These are phyloP conservation scores for Cygnus buccinator DNA, from an alignment of 2,113 vertebrate genomes.

Conservation along the genomic window DNA sequence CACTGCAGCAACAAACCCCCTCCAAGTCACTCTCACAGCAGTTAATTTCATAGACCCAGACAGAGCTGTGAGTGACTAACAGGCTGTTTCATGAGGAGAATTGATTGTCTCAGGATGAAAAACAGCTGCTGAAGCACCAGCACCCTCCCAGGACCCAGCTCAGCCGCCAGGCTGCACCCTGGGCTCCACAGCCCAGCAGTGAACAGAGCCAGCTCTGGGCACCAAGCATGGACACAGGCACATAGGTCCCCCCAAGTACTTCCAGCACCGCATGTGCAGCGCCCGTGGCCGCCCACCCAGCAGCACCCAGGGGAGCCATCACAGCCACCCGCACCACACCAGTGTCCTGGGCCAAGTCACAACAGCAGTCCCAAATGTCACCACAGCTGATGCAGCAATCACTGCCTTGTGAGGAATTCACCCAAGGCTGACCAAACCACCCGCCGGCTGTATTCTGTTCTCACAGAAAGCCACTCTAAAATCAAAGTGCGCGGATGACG, in stretches of 20 bases:
- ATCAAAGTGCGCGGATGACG: neutral
- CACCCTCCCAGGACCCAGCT: neutral
- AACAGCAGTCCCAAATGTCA: rapidly evolving
- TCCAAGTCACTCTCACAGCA: neutral
- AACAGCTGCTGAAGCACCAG: neutral
- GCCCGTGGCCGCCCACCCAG: rapidly evolving
- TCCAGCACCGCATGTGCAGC: neutral
- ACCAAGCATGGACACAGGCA: rapidly evolving
- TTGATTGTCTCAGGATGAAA: neutral
- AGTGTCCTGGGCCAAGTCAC: rapidly evolving
- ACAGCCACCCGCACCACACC: rapidly evolving
- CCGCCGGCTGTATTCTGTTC: neutral
- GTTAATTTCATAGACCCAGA: neutral
- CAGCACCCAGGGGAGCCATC: neutral
- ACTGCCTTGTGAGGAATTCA: rapidly evolving
- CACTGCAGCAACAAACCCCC: neutral
- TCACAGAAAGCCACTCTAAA: rapidly evolving
- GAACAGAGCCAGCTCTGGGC: rapidly evolving
- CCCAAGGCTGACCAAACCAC: neutral
- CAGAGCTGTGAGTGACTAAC: neutral
- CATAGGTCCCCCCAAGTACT: rapidly evolving
- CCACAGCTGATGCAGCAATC: rapidly evolving
- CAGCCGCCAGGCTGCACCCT: neutral
- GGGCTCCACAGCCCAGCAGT: rapidly evolving
- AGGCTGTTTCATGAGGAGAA: neutral